A percentile compares a stretch with the other conserved stretches of the same genome.
phyloP scores from a whole-genome alignment of 2,888 invertebrate genomes.

The Lasioglossum marginatum region DNA sequence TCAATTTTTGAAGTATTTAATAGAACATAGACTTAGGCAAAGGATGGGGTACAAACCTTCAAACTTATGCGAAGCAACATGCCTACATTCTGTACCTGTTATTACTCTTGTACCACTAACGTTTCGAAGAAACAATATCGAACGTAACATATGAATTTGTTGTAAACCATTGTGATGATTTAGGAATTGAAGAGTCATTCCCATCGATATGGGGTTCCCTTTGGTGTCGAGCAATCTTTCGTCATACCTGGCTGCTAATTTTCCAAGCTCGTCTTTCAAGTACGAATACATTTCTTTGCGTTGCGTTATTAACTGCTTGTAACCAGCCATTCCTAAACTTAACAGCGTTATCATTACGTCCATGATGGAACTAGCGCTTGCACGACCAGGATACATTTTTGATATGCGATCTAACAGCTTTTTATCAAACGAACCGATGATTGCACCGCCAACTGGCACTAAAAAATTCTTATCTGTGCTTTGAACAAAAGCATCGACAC shows the following conservation, averaged over 20 bases:
- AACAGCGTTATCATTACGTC: constrained; percentile 92
- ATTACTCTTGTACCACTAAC: constrained; percentile 90
- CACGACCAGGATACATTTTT: constrained; percentile 90
- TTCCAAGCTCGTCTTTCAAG: constrained; percentile 86
- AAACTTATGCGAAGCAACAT: constrained; percentile 86
- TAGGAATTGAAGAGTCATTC: constrained; percentile 83
- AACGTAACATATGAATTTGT: constrained; percentile 88
- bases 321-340: constrained; percentile 89
- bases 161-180: constrained; percentile 82
- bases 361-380: constrained; percentile 89
- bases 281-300: constrained; percentile 88
- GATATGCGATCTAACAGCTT: constrained; percentile 88
- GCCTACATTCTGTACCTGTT: constrained; percentile 85
- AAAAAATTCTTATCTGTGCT: constrained; percentile 94
- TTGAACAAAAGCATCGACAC: constrained; percentile 92
- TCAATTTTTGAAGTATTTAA: neutral
- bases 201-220: constrained; percentile 90
- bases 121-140: constrained; percentile 90
- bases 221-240: constrained; percentile 87
- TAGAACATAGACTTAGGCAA: neutral
- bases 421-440: constrained; percentile 90
- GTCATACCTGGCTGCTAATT: constrained; percentile 86
- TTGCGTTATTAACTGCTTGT: constrained; percentile 86
- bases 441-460: constrained; percentile 93
- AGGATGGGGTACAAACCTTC: constrained; percentile 83